phyloP scores from a whole-genome alignment of 2,797 vertebrate genomes.

The Sciurus vulgaris region DNA sequence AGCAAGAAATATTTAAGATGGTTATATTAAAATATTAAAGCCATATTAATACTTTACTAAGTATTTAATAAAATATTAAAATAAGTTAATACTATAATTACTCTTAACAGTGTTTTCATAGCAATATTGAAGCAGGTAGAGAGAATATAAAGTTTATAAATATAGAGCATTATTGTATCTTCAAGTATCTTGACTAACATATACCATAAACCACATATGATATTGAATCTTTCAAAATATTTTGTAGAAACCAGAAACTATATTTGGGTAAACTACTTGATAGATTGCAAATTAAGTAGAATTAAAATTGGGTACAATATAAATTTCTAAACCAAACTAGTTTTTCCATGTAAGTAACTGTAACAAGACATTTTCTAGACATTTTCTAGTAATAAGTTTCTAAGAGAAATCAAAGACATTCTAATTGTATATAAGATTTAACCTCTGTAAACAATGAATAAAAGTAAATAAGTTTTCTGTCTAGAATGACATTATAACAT shows the following conservation, averaged over 20 bases:
- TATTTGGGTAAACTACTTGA: background rate
- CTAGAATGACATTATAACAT: background rate
- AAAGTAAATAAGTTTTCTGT: constrained; percentile 12
- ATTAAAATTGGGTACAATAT: background rate
- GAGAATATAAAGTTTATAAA: background rate
- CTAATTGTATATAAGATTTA: constrained; percentile 6
- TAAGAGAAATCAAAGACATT: background rate
- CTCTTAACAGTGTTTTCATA: background rate
- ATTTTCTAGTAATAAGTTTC: background rate
- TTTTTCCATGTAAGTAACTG: background rate
- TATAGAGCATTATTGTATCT: background rate
- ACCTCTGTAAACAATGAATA: background rate
- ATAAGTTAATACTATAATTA: background rate
- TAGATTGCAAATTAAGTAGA: constrained; percentile 17
- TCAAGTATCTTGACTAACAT: background rate
- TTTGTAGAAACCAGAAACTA: background rate
- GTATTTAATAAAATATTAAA: no score
- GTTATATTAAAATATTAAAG: no score
- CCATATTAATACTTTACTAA: background rate
- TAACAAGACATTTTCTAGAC: background rate
- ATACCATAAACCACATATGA: background rate
- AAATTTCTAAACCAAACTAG: background rate
- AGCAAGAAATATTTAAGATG: background rate
- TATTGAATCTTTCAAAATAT: background rate
- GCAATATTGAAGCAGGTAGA: background rate